Base-by-base conservation (phyloP, 1,140 invertebrate genomes). In the Riptortus pedestris region DNA sequence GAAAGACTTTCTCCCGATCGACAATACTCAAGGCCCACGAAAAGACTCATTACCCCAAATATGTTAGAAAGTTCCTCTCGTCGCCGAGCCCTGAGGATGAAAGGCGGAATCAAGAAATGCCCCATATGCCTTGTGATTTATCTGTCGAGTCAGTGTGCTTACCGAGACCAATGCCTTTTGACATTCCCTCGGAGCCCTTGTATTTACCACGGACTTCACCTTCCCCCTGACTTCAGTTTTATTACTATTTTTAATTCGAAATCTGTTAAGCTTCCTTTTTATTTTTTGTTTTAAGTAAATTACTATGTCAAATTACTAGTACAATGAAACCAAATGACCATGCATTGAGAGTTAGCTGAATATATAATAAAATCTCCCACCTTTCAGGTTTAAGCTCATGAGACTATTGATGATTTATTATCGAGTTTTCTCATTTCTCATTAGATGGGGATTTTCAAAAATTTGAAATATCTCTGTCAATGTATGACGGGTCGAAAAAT, bases 1-100 rank as follows among this genome's bases (percentile, higher is more conserved):
- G 88, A 58, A 93, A 93, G 74, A 91, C 87, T 45, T 94, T 93
- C 75, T 91, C 88, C 57, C 80, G 89, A 66, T 90, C 87, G 60
- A 91, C 90, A 59, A 92, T 92, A 75, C 78, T 92, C 65, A 92
- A 92, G 74, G 88, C 89, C 68, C 90, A 93, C 76, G 89, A 92
- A 76, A 92, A 93, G 77, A 91, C 90, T 68, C 90, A 92, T 77
- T 90, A 88, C 78, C 89, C 88, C 64, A 91, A 91, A 77, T 90
- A 90, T 75, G 86, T 88, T 70, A 80, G 87, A 65, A 90, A 90
- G 78, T 90, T 87, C 77, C 79, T 90, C 45, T 90, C 88, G 68
- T 90, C 88, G 68, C 87, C 88, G 66, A 88, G 85, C 72, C 87
- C 87, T 63, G 83, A 90, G 69, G 87, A 90, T 70, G 86, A 85